Conservation (phyloP, 1,140 invertebrate species). For the Danaus melanippus region DNA sequence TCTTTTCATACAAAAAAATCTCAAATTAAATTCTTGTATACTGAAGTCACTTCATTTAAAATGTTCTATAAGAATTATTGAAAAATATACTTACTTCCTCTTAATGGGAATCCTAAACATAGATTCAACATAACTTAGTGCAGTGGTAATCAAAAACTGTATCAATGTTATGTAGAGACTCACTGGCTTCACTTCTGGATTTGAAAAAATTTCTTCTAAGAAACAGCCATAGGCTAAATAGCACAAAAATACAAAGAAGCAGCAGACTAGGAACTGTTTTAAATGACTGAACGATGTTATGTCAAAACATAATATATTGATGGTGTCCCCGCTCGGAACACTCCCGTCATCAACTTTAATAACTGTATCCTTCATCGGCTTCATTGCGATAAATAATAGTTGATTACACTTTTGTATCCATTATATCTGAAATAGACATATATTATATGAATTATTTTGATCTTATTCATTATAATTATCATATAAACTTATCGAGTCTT, state of each 20-base stretch:
- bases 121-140: constrained; percentile 86
- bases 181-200: constrained; percentile 89
- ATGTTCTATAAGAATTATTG: no score
- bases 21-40: no score
- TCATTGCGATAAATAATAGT: constrained; percentile 26
- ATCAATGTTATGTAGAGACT: constrained; percentile 95
- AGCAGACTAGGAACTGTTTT: constrained; percentile 84
- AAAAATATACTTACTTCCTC: constrained; percentile 75
- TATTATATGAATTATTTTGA: not conserved
- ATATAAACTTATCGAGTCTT: no score
- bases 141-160: constrained; percentile 90
- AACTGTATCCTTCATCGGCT: constrained; percentile 44
- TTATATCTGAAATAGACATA: constrained; percentile 11
- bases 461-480: no score
- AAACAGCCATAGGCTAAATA: constrained; percentile 94
- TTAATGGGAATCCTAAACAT: constrained; percentile 75
- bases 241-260: constrained; percentile 86
- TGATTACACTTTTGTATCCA: not conserved
- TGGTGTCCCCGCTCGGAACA: constrained; percentile 31
- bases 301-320: constrained; percentile 83
- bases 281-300: constrained; percentile 77
- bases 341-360: constrained; percentile 44
- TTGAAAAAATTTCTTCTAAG: constrained; percentile 93
- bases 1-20: no score
- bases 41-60: no score